Conservation (phyloP, 2,888 invertebrate genomes). For the Mycalesis mineus region DNA sequence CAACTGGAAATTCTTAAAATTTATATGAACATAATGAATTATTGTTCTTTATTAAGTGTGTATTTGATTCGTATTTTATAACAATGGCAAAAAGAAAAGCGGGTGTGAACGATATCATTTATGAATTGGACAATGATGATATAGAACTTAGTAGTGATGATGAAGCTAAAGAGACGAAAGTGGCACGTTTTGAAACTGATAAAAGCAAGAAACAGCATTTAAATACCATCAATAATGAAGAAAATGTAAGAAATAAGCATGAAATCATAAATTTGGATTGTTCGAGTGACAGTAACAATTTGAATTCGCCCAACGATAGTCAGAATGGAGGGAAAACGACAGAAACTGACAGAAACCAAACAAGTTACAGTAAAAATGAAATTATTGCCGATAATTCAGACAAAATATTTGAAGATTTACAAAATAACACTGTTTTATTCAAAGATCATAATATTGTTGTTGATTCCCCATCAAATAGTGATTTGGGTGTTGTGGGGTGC, state of each 20-base stretch:
- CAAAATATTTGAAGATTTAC: slow-evolving; percentile 16
- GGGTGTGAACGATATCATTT: slow-evolving; percentile 68
- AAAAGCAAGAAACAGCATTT: slow-evolving; percentile 28
- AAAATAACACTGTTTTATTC: slow-evolving; percentile 42
- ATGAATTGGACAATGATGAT: slow-evolving; percentile 73
- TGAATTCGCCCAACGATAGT: slow-evolving; percentile 30
- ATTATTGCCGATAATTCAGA: slow-evolving; percentile 31
- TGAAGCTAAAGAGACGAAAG: slow-evolving; percentile 61
- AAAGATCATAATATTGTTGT: slow-evolving; percentile 59
- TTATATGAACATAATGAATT: not conserved
- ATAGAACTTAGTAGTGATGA: slow-evolving; percentile 67
- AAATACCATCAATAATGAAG: slow-evolving; percentile 34
- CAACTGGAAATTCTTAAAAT: not conserved
- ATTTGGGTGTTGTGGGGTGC: slow-evolving; percentile 57
- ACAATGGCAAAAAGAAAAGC: slow-evolving; percentile 68
- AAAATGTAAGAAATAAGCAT: slow-evolving; percentile 22
- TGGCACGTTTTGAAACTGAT: slow-evolving; percentile 42
- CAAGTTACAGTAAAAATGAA: slow-evolving; percentile 31
- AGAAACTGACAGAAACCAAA: slow-evolving; percentile 30
- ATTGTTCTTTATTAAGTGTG: not conserved
- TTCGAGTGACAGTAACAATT: slow-evolving; percentile 37
- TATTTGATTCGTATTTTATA: not conserved
- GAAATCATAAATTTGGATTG: slow-evolving; percentile 43
- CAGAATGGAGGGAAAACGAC: slow-evolving; percentile 68
- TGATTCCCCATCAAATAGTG: slow-evolving; percentile 60